Percentiles rank a stretch among this genome's conserved stretches.
Evolutionary conservation across 2,888 invertebrate genomes (phyloP).

Genomic region (Noctua pronuba): DNA sequence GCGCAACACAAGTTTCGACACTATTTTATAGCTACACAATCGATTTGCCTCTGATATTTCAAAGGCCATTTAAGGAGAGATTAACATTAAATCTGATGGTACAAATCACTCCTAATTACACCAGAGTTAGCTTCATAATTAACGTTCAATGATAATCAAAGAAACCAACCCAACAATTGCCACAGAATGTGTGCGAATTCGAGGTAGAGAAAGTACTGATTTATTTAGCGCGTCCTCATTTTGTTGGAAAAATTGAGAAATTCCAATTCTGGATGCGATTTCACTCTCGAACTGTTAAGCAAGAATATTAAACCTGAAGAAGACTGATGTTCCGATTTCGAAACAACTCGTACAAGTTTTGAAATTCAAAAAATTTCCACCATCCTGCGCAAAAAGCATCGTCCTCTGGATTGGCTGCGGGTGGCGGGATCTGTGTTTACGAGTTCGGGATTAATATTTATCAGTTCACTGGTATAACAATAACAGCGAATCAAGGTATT

Average conservation of each 20-base stretch:
- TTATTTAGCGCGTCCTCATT: constrained; percentile 80
- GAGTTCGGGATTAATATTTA: constrained; percentile 83
- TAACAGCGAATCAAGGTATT: constrained; percentile 81
- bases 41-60: constrained; percentile 50
- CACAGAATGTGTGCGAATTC: constrained; percentile 72
- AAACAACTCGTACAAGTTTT: constrained; percentile 73
- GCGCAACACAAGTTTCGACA: constrained; percentile 51
- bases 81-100: constrained; percentile 19
- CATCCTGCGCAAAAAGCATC: constrained; percentile 71
- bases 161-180: constrained; percentile 68
- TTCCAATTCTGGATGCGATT: constrained; percentile 78
- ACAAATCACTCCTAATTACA: constrained; percentile 35
- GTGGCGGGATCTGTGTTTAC: constrained; percentile 66
- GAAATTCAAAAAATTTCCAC: constrained; percentile 78
- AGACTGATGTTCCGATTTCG: constrained; percentile 73
- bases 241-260: constrained; percentile 77
- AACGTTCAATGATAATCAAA: constrained; percentile 31
- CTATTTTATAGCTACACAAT: constrained; percentile 49
- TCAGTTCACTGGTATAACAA: constrained; percentile 80
- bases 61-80: constrained; percentile 38
- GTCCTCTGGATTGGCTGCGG: constrained; percentile 68
- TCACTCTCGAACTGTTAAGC: constrained; percentile 74
- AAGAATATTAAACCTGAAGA: constrained; percentile 73
- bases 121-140: constrained; percentile 42
- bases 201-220: constrained; percentile 80